Percentiles rank a stretch among this genome's conserved stretches.
These are phyloP conservation scores for Pipra filicauda DNA, from an alignment of 2,113 vertebrate species.

Conservation along the genomic window DNA sequence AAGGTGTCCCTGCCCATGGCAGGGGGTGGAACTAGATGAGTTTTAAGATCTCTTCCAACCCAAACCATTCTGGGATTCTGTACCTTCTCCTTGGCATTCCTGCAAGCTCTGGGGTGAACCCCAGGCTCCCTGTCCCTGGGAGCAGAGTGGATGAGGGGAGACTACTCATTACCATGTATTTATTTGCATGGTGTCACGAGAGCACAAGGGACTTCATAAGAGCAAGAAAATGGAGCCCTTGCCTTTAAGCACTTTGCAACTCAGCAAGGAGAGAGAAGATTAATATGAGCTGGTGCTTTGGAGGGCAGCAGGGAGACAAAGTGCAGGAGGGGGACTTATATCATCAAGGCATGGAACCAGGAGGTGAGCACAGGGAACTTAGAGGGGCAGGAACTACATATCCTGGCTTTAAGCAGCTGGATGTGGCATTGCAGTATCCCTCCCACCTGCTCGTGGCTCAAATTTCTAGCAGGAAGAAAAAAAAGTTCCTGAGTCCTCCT, in stretches of 20 bases:
- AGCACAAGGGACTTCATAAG: not conserved
- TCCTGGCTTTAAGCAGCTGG: not conserved
- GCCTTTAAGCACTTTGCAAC: not conserved
- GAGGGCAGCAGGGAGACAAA: constrained; percentile 20
- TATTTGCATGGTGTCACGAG: not conserved
- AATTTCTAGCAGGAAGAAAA: not conserved
- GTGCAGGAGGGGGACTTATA: not conserved
- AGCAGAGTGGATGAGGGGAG: not conserved
- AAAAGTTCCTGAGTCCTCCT: not conserved
- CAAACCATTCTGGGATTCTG: not conserved
- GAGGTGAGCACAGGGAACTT: not conserved
- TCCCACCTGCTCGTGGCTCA: not conserved
- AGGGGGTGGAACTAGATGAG: not conserved
- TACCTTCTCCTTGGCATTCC: not conserved
- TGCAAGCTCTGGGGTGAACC: not conserved
- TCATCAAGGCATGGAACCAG: not conserved
- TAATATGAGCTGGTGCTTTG: constrained; percentile 14
- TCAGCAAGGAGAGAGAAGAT: constrained; percentile 37
- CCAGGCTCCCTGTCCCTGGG: not conserved
- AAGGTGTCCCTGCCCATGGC: not conserved
- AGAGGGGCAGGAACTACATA: not conserved
- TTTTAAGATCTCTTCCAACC: not conserved
- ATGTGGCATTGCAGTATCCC: not conserved
- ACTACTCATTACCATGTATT: not conserved
- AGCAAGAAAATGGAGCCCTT: not conserved